Base-by-base conservation (phyloP, 1,140 invertebrate genomes). In the Stegodyphus mimosarum region DNA sequence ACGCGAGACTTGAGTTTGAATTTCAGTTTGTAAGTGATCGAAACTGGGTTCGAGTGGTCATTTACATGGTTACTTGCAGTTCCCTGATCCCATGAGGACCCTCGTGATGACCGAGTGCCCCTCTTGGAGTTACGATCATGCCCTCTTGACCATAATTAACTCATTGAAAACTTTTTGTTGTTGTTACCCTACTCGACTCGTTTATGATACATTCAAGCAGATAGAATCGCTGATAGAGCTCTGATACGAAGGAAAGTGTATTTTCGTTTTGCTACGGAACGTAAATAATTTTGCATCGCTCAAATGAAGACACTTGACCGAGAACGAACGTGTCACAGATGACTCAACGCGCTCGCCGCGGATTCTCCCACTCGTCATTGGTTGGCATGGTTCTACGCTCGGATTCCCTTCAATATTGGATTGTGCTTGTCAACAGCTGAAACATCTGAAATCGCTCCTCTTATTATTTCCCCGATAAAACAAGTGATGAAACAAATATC, bases 61-160 rank as follows among this genome's bases (percentile, higher is more conserved):
- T 64, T 70, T 64, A 53, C 9, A 49, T 7, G 48, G 51, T 15
- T 72, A 50, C 48, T 70, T 79, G 77, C 50, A 69, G 48, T 33
- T 72, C 77, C 63, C 49, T 17, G 50, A 69, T 18, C 77, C 64
- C 51, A 48, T 15, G 66, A 79, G 51, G 17, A 66, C 66, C n/a
- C 77, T 79, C 50, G 50, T 53, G 48, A 64, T 79, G 77, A 79
- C 77, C 52, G 77, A 79, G 77, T 79, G 77, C 49, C 9, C 15
- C 55, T 79, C 49, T 79, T 17, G 13, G 49, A 11, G 49, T 79
- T 55, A 17, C 77, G 17, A 79, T 64, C 66, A 64, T 51, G 48
- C 70, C 33, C 77, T 79, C 77, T 79, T 55, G 49, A 55, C 64
- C 66, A 18, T 79, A 79, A 79, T 79, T 79, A 79, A 67, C 51